Evolutionary conservation across 2,797 vertebrate genomes (phyloP), one percentile per base, ranked within the genome.

Genomic region (Masticophis lateralis): DNA sequence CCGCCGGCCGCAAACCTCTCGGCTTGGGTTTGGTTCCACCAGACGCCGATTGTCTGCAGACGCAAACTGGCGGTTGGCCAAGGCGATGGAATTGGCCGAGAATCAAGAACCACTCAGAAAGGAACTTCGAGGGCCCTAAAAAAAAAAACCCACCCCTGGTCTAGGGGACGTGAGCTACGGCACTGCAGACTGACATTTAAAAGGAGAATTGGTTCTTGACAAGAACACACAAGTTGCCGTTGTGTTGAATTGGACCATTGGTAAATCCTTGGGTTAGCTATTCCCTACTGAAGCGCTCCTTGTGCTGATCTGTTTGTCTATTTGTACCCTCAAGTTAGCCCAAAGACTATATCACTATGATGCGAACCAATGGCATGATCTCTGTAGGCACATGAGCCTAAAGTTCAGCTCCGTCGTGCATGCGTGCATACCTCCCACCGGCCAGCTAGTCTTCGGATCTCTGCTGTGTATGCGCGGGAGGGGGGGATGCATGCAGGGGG

Each of bases 181-280:
- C 5, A 47, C 74, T 5, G 22, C 74, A 43, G 74, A 11, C 18
- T 43, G 37, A 22, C 5, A 79, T 79, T 2, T 9, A 61, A 14
- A 43, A 37, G 6, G 55, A n/a, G 28, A 32, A 55, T 0, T 8
- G 4, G 87, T 3, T 0, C 0, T 69, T 5, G 88, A 86, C 13
- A 18, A 59, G 61, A 7, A 13, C 4, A 0, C 0, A 0, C 51
- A 59, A 0, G 0, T 86, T 0, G 43, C 25, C 47, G 47, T 86
- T 32, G 53, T 20, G 53, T 16, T 11, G 53, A 56, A 4, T 5
- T 18, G 55, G 53, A 56, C 16, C 86, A 10, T 20, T 57, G 55
- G 4, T 20, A 28, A 16, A 16, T 5, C n/a, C 27, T 69, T 32
- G 66, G 69, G 8, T 43, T 43, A 74, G 5, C n/a, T 7, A 5